Conservation (phyloP, 2,113 vertebrate genomes). For the Toxostoma redivivum region DNA sequence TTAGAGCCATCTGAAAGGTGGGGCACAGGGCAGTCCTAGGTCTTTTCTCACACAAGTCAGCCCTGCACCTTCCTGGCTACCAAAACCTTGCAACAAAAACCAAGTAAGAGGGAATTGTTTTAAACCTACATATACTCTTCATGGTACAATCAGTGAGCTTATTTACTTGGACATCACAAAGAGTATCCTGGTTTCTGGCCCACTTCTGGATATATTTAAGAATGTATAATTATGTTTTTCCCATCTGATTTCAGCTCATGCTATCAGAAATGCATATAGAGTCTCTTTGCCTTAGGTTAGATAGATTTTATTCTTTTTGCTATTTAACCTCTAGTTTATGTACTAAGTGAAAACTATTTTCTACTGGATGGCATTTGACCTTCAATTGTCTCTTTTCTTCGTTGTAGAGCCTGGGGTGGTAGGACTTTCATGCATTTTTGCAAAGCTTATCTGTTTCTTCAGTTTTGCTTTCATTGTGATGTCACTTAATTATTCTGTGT, state of each 20-base stretch:
- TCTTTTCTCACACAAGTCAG: neutral
- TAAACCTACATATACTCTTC: neutral
- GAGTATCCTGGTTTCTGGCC: neutral
- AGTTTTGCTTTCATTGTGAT: neutral
- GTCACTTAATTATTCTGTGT: neutral
- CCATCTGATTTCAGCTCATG: neutral
- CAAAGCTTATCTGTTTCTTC: neutral
- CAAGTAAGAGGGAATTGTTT: neutral
- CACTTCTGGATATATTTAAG: neutral
- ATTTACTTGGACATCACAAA: neutral
- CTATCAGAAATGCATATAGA: neutral
- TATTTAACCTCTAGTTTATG: neutral
- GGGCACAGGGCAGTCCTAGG: accelerated
- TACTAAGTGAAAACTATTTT: neutral
- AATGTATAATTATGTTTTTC: neutral
- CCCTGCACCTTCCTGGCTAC: neutral
- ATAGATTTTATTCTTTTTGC: neutral
- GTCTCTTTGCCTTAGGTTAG: neutral
- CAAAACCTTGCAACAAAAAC: neutral
- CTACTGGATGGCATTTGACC: neutral
- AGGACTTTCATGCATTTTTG: neutral
- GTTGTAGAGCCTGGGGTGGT: neutral
- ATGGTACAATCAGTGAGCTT: neutral
- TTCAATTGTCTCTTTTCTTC: neutral
- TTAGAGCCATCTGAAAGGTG: neutral